A percentile compares a stretch with the other conserved stretches of the same genome.
phyloP scores from a whole-genome alignment of 2,113 vertebrate genomes.

The Strigops habroptila region DNA sequence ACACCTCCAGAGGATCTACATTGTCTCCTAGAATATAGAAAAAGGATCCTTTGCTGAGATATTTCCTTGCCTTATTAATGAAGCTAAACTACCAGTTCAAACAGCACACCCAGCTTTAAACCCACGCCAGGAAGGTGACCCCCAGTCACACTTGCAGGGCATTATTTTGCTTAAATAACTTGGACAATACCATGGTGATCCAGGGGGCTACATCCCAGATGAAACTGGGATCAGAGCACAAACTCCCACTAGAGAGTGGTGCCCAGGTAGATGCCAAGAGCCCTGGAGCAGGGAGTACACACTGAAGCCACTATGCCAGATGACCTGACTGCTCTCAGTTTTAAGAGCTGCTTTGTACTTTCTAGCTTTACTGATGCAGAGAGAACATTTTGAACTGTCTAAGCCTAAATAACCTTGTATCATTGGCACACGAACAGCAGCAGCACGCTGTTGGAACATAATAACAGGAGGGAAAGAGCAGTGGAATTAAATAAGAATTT shows the following conservation, averaged over 20 bases:
- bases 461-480: slow-evolving; percentile 26
- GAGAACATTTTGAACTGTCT: slow-evolving; percentile 64
- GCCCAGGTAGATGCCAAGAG: neutral
- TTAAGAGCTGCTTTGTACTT: slow-evolving; percentile 45
- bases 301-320: slow-evolving; percentile 18
- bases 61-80: neutral
- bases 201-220: neutral
- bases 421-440: slow-evolving; percentile 39
- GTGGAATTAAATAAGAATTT: slow-evolving; percentile 55
- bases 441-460: slow-evolving; percentile 41
- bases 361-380: slow-evolving; percentile 38
- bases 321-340: slow-evolving; percentile 18
- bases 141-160: neutral
- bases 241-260: neutral
- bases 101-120: neutral
- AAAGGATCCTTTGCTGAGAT: neutral
- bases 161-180: neutral
- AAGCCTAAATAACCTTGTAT: slow-evolving; percentile 54
- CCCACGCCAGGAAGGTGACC: neutral
- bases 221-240: neutral
- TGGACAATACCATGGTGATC: neutral
- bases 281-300: neutral
- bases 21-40: neutral
- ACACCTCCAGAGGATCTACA: neutral
- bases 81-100: neutral